Percentiles rank a stretch among this genome's conserved stretches.
Evolutionary conservation across 2,113 vertebrate species (phyloP).

Genomic region (Microtus ochrogaster): DNA sequence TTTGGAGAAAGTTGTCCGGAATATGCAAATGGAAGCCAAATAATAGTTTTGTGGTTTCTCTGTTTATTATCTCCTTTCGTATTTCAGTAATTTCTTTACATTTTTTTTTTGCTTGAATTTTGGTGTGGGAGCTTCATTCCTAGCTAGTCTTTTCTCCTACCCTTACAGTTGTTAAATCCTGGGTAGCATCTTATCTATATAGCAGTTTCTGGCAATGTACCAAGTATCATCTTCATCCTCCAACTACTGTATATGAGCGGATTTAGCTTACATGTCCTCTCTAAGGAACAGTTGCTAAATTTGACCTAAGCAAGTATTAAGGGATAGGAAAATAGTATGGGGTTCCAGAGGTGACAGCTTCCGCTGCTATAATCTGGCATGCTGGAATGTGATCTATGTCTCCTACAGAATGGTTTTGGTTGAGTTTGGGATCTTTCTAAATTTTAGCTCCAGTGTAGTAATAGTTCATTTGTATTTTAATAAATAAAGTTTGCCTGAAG

Average conservation of each 20-base stretch:
- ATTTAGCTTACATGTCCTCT: background rate
- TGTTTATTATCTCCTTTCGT: background rate
- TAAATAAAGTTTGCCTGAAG: too few relatives aligned
- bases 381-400: background rate
- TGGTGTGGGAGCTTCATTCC: background rate
- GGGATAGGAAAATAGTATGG: background rate
- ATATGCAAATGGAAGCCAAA: background rate
- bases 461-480: too few relatives aligned
- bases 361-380: background rate
- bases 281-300: background rate
- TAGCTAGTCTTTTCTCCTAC: background rate
- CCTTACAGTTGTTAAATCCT: background rate
- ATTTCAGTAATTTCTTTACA: background rate
- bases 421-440: slow-evolving; percentile 38
- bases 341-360: background rate
- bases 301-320: background rate
- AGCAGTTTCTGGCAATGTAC: background rate
- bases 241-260: background rate
- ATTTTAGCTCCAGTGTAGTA: background rate
- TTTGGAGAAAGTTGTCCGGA: background rate
- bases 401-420: background rate
- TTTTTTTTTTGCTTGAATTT: slow-evolving; percentile 36
- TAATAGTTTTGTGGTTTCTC: background rate
- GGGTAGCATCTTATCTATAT: background rate
- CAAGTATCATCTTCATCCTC: background rate